Base-by-base conservation (phyloP, 2,113 vertebrate species). In the Eurystomus gularis region DNA sequence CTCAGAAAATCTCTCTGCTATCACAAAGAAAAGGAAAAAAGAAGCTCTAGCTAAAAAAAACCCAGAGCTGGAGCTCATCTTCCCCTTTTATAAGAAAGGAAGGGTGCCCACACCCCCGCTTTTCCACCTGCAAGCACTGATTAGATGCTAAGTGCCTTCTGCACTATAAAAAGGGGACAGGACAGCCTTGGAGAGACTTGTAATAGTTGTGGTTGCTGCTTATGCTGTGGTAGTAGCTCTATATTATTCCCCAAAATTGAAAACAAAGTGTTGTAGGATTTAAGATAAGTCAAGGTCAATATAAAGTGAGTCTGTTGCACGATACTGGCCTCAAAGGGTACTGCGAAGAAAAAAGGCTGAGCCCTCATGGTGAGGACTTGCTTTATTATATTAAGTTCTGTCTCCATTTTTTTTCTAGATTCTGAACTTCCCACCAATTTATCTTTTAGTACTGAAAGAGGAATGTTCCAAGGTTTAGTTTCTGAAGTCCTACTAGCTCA, bases 311-410 rank as follows among this genome's bases (percentile, higher is more conserved):
- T 3, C 8, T 76, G 1, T 18, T 66, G 7, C 1, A n/a, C 6
- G 23, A 6, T 19, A 9, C 7, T 31, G 2, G 5, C 6, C 6
- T 77, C 11, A 68, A 66, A 52, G 8, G 18, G 20, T 17, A 2
- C 17, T 2, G 4, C 23, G 13, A 85, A 78, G 51, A 14, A 49
- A 62, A 55, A 60, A 12, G 3, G 3, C 12, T 65, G 8, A n/a
- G 3, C 4, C 33, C 3, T 44, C 19, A 13, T 0, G 3, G 13
- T 37, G 58, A 86, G 19, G 13, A 1, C 1, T 3, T 46, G 3
- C 2, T 76, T 86, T 61, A 6, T 17, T 33, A 10, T 12, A 31
- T 5, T n/a, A 82, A 5, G 2, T 69, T 28, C 8, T 55, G 3
- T 48, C 46, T 48, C 46, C 46, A 14, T 44, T 16, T 24, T 16